Evolutionary conservation across 2,888 invertebrate genomes (phyloP), one percentile per base, ranked within the genome.

Genomic region (Copidosoma aretas): DNA sequence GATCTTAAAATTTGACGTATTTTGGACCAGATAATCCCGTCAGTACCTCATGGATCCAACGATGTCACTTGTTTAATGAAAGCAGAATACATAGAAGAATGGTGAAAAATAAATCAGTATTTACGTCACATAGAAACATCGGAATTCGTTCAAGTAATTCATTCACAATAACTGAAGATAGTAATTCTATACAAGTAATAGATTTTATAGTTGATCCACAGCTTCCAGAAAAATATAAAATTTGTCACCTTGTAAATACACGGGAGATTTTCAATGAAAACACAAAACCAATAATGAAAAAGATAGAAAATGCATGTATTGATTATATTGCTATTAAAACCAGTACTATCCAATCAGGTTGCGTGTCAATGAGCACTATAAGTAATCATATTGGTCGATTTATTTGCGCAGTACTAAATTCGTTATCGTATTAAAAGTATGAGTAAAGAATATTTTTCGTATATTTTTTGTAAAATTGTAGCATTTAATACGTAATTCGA

Each of bases 91-190:
- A 32, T 49, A 49, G 12, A 1, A 41, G 56, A 22, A 58, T 41
- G 10, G 49, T 22, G 5, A 64, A 63, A 54, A 51, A 60, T 12
- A n/a, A 25, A 2, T 63, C 63, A 49, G 43, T 67, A 15, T 62
- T 24, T 41, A 19, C 60, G 19, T 53, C 67, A 46, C 19, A 10
- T 15, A 15, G 15, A 49, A 39, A 32, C 17, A 51, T 8, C 32
- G 32, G 41, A 32, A 60, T 25, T 8, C 52, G 64, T 0, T 68
- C 64, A 0, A 24, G 60, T 49, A 60, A 60, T 51, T 24, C 49
- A 0, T 60, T 32, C 24, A 17, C 10, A 12, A n/a, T 56, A 8
- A n/a, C 58, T 32, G 8, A 32, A 5, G 32, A 32, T 8, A 8
- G 32, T 32, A 32, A 3, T 5, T 32, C 8, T 8, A 32, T 32